Conservation (phyloP, 2,113 vertebrate species). For the Brienomyrus brachyistius region DNA sequence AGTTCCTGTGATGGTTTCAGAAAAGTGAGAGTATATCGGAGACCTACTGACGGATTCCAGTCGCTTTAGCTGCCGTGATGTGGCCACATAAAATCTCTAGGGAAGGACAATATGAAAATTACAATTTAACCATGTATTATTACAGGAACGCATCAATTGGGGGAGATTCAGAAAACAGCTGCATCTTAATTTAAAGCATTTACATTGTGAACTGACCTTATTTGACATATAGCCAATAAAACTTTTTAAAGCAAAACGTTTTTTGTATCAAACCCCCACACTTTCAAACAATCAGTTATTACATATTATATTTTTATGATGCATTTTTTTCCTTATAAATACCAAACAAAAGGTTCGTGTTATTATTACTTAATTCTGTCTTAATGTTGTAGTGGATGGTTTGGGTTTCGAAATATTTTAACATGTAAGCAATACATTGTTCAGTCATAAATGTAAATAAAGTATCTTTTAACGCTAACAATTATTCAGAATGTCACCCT, state of each 20-base stretch:
- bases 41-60: slow-evolving; percentile 93
- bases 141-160: slow-evolving; percentile 16
- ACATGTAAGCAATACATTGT: neutral
- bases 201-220: neutral
- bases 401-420: slow-evolving; percentile 17
- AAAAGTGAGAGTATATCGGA: slow-evolving; percentile 95
- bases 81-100: slow-evolving; percentile 92
- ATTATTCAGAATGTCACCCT: neutral
- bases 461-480: slow-evolving; percentile 4
- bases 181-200: slow-evolving; percentile 11
- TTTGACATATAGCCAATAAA: neutral
- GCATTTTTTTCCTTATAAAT: neutral
- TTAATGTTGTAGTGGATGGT: slow-evolving; percentile 35
- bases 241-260: slow-evolving; percentile 34
- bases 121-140: slow-evolving; percentile 28
- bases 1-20: slow-evolving; percentile 80
- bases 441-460: neutral
- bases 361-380: slow-evolving; percentile 21
- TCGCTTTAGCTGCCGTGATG: slow-evolving; percentile 88
- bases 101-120: slow-evolving; percentile 14
- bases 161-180: slow-evolving; percentile 42
- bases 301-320: neutral
- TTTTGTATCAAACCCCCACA: slow-evolving; percentile 14
- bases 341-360: neutral
- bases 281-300: neutral